These are phyloP conservation scores for Nanger granti DNA, from an alignment of 2,113 vertebrate genomes.

Conservation along the genomic window DNA sequence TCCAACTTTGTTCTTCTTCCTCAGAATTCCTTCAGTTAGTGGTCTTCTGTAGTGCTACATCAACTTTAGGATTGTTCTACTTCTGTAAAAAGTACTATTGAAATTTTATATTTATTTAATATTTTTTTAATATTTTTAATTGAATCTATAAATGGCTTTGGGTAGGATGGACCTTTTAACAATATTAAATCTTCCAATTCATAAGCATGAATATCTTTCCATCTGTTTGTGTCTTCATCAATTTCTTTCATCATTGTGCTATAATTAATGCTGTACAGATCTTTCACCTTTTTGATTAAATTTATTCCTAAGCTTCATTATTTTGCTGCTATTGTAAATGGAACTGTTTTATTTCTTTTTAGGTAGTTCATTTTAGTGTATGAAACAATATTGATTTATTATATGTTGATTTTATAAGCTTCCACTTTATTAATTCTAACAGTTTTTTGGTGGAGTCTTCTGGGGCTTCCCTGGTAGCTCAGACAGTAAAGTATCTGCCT, in stretches of 20 bases:
- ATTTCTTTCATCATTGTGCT: not conserved
- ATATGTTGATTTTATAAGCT: not conserved
- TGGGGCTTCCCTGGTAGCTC: too few species aligned
- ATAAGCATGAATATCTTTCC: not conserved
- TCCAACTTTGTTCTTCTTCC: not conserved
- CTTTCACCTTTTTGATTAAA: not conserved
- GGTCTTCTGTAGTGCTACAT: not conserved
- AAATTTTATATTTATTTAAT: not conserved
- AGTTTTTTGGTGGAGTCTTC: not conserved
- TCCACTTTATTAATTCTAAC: not conserved
- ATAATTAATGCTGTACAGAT: not conserved
- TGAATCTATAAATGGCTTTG: not conserved
- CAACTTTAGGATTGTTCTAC: not conserved
- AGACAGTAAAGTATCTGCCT: too few species aligned
- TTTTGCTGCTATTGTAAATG: not conserved
- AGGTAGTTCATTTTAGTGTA: not conserved
- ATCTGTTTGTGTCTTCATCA: not conserved
- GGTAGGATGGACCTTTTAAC: not conserved
- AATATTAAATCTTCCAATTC: not conserved
- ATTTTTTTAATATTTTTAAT: not conserved
- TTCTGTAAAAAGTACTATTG: not conserved
- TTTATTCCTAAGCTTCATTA: not conserved
- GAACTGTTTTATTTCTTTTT: not conserved
- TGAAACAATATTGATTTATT: not conserved
- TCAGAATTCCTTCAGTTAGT: not conserved